Conservation (phyloP, 2,888 invertebrate genomes). For the Hydropsyche betteni region DNA sequence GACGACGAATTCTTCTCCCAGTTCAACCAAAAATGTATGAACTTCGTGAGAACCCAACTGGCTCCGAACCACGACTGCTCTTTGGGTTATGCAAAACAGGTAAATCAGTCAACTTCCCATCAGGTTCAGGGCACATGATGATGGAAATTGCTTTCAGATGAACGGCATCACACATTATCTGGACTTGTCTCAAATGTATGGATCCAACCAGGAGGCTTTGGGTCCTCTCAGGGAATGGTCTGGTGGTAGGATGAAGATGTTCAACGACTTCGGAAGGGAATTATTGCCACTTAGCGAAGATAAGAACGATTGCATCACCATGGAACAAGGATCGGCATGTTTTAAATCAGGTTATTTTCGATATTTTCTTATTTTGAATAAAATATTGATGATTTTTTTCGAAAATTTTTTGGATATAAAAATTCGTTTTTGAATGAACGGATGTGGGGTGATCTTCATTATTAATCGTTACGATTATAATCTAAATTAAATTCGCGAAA, state of each 20-base stretch:
- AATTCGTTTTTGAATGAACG: too few species aligned
- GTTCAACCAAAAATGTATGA: slow-evolving; percentile 72
- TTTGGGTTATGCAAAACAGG: slow-evolving; percentile 76
- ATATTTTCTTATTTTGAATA: too few species aligned
- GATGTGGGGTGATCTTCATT: too few species aligned
- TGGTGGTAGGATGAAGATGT: slow-evolving; percentile 71
- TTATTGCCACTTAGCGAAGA: slow-evolving; percentile 72
- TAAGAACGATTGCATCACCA: slow-evolving; percentile 71
- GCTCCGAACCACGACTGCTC: slow-evolving; percentile 74
- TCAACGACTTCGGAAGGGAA: slow-evolving; percentile 72
- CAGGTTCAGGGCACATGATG: not conserved
- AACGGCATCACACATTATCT: slow-evolving; percentile 78
- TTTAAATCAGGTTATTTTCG: slow-evolving; percentile 69
- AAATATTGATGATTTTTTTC: too few species aligned
- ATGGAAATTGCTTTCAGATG: slow-evolving; percentile 63
- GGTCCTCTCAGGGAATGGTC: slow-evolving; percentile 67
- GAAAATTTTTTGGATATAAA: too few species aligned
- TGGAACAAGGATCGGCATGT: slow-evolving; percentile 71
- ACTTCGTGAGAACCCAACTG: slow-evolving; percentile 75
- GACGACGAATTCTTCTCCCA: slow-evolving; percentile 70
- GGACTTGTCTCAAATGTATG: slow-evolving; percentile 80
- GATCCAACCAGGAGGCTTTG: slow-evolving; percentile 70
- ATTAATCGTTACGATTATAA: too few species aligned
- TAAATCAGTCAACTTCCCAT: slow-evolving; percentile 55
- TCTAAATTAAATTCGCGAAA: too few species aligned